Evolutionary conservation across 1,140 invertebrate genomes (phyloP).

Genomic region (Drosophila arizonae): DNA sequence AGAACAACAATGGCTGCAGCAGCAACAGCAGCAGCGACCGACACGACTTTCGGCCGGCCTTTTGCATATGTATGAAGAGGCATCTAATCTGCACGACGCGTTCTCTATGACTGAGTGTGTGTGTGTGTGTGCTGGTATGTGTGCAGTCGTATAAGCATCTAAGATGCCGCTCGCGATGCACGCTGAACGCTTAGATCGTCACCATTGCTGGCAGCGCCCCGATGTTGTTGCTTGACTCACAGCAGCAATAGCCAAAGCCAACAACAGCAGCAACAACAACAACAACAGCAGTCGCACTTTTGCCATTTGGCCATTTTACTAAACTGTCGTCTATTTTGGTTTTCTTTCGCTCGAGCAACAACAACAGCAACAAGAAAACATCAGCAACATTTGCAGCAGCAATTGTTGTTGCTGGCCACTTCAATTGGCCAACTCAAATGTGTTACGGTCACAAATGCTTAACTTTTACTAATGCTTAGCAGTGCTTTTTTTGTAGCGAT

Average conservation of each 20-base stretch:
- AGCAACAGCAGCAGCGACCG: constrained; percentile 42
- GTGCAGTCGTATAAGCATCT: constrained; percentile 60
- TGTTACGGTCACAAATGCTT: constrained; percentile 80
- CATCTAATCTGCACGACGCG: constrained; percentile 69
- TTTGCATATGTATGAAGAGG: constrained; percentile 74
- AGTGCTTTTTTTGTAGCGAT: constrained; percentile 5
- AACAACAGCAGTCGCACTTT: constrained; percentile 41
- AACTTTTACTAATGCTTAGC: constrained; percentile 77
- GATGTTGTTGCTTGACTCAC: constrained; percentile 48
- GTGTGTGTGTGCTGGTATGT: constrained; percentile 36
- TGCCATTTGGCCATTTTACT: constrained; percentile 48
- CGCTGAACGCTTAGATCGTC: constrained; percentile 69
- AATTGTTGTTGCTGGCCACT: constrained; percentile 37
- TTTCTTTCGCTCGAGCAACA: constrained; percentile 25
- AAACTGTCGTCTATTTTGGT: constrained; percentile 48
- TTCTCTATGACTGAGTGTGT: constrained; percentile 5
- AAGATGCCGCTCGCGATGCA: constrained; percentile 74
- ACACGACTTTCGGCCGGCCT: constrained; percentile 62
- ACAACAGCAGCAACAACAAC: constrained; percentile 31
- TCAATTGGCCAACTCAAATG: constrained; percentile 69
- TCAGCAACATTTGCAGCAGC: constrained; percentile 43
- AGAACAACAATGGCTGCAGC: constrained; percentile 48
- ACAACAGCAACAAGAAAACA: constrained; percentile 36
- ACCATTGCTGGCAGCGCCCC: constrained; percentile 57
- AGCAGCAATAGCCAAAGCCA: constrained; percentile 32